Evolutionary conservation across 1,140 invertebrate genomes (phyloP).

Genomic region (Eupeodes corollae): DNA sequence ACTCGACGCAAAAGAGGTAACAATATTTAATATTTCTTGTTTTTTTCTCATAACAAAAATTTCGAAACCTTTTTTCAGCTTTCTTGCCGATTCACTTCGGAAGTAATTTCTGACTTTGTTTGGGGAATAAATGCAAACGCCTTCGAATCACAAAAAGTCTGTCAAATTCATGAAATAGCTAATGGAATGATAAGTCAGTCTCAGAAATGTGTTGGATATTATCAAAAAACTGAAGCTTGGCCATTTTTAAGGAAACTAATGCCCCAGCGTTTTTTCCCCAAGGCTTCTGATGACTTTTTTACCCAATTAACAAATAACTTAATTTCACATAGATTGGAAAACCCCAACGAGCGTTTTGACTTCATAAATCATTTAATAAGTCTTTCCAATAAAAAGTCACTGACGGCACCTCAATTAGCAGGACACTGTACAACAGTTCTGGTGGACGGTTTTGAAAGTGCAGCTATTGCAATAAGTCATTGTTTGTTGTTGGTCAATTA

Average conservation of each 20-base stretch:
- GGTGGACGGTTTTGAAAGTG: conserved; percentile 11
- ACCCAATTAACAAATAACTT: conserved; percentile 1
- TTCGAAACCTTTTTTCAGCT: too few species aligned
- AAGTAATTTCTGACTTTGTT: conserved; percentile 6
- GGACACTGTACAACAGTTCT: conserved; percentile 10
- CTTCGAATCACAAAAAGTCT: not conserved
- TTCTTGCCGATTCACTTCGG: conserved; percentile 5
- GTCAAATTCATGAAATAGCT: conserved; percentile 5
- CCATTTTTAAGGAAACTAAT: conserved; percentile 5
- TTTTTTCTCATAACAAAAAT: too few species aligned
- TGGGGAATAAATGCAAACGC: conserved; percentile 7
- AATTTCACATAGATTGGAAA: not conserved
- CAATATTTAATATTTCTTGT: too few species aligned
- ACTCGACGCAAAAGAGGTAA: too few species aligned
- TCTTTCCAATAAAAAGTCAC: conserved; percentile 6
- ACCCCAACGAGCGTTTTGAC: not conserved
- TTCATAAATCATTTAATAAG: conserved; percentile 7
- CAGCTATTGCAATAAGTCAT: conserved; percentile 7
- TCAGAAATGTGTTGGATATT: conserved; percentile 5
- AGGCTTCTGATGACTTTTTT: conserved; percentile 4
- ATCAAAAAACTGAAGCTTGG: conserved; percentile 5
- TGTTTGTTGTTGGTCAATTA: conserved; percentile 7
- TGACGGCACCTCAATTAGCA: conserved; percentile 8
- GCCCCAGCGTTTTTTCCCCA: conserved; percentile 6
- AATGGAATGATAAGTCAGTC: conserved; percentile 4